phyloP scores from a whole-genome alignment of 2,113 vertebrate species.

The Coryphaenoides rupestris region DNA sequence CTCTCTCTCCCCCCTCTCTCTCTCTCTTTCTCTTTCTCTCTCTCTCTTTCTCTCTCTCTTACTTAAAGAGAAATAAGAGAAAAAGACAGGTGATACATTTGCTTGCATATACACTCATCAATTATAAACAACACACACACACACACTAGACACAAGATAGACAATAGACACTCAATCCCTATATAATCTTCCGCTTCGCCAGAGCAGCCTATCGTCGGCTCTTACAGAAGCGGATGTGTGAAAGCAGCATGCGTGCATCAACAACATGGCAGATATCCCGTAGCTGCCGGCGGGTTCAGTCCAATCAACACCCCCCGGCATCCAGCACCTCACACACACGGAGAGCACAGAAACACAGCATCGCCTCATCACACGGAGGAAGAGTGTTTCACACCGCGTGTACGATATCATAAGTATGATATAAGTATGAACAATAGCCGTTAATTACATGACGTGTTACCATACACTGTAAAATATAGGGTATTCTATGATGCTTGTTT shows the following conservation, averaged over 20 bases:
- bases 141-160: no score
- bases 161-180: no score
- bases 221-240: background rate
- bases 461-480: no score
- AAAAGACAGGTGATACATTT: background rate
- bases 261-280: background rate
- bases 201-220: background rate
- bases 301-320: background rate
- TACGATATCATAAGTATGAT: no score
- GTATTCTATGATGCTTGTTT: no score
- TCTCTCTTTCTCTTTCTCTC: background rate
- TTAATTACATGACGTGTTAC: slow-evolving; percentile 59
- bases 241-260: background rate
- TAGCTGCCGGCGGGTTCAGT: background rate
- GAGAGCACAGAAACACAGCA: background rate
- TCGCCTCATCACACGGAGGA: background rate
- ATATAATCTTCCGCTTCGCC: no score
- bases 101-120: slow-evolving; percentile 1
- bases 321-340: background rate
- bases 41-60: no score
- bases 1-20: no score
- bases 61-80: no score
- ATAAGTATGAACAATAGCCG: background rate
- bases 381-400: background rate
- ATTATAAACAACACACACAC: background rate